Evolutionary conservation across 2,113 vertebrate species (phyloP), one percentile per base, ranked within the genome.

Genomic region (Microcebus tavaratra): DNA sequence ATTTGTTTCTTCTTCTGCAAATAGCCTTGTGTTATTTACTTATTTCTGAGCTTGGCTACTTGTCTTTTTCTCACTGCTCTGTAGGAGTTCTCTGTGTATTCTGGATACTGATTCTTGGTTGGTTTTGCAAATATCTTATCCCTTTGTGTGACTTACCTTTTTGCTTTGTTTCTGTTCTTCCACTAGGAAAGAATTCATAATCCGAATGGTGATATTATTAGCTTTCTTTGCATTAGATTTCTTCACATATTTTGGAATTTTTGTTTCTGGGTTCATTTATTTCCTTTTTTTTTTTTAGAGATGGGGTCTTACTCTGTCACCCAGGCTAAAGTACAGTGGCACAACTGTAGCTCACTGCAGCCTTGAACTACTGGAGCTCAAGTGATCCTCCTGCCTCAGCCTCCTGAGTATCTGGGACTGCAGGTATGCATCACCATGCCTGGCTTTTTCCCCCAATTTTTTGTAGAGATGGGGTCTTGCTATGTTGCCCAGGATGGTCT

Each of bases 1-100:
- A 96, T 89, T 75, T 95, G 76, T 76, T 73, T 91, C 87, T 86
- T 90, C 50, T 94, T 93, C 70, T 90, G 50, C 85, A 61, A 91
- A 18, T 15, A 85, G 65, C 25, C 36, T 88, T 61, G 21, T 70
- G 5, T 50, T 93, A 48, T 92, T 93, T 87, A 82, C 14, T 92
- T 39, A 89, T 84, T 95, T 83, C 50, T 34, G 50, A 90, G 79
- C 36, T 90, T 76, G 34, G 68, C 27, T 95, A 57, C 96, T 88
- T 95, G 61, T 70, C 50, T 94, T 95, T 94, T 96, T 83, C 79
- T 70, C 92, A 79, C 50, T 87, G 68, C 76, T 68, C 76, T 61
- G 29, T 48, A 80, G 55, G 12, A 88, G 34, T 78, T 65, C 57
- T 88, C 93, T 70, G 79, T 36, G n/a, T 70, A 78, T 81, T 93